Base-by-base conservation (phyloP, 1,140 invertebrate genomes). In the Adoxophyes honmai region DNA sequence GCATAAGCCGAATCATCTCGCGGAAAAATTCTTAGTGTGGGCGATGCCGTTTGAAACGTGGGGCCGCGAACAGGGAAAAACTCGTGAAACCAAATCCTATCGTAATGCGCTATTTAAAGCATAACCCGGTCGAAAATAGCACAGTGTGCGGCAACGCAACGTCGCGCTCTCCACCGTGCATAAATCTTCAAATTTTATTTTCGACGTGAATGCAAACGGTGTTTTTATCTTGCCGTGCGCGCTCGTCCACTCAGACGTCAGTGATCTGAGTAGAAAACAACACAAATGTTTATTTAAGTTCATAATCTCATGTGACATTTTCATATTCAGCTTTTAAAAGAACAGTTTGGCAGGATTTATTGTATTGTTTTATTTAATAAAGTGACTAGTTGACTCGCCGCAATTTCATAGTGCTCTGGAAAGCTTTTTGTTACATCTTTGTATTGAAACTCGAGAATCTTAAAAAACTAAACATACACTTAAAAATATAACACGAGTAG, bases 31-130 rank as follows among this genome's bases (percentile, higher is more conserved):
- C 61, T 73, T 71, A 68, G 76, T 75, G 81, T 81, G 73, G 75
- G 80, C 74, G 78, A 66, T 57, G 67, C 57, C 62, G 68, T 70
- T 67, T 66, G 69, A 71, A 73, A 70, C 72, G 77, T 69, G 69
- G 57, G 69, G 79, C 74, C 73, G 76, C 68, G 76, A 81, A 84
- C 73, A 75, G 81, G 82, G 78, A 86, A 86, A 88, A 88, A 81
- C 75, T 85, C 68, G 81, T 88, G 86, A 88, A 88, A 88, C 86
- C 76, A 81, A 86, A 86, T 86, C 75, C 86, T 86, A 88, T 86
- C 81, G 83, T 86, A 86, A 86, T 86, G 77, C 68, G 79, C 86
- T 88, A 88, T 88, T 88, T 88, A 86, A 86, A 88, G 83, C 82
- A 85, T 88, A 88, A 82, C 83, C 76, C 78, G 78, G 81, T 82